Evolutionary conservation across 2,888 invertebrate species (phyloP).

Genomic region (Morpho deidamia): DNA sequence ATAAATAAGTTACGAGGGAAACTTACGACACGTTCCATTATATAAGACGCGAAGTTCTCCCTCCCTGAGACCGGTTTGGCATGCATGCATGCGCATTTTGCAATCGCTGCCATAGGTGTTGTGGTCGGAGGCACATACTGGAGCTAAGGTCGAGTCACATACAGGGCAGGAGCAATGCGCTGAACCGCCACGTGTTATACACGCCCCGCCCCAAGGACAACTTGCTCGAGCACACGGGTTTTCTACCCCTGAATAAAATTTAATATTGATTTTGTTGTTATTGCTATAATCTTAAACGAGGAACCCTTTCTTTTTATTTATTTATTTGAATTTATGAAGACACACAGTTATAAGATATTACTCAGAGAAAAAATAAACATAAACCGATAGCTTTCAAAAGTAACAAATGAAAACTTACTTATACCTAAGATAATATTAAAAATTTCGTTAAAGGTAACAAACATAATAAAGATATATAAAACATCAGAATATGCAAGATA

Average conservation of each 20-base stretch:
- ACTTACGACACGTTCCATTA: constrained; percentile 76
- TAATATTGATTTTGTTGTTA: neutral
- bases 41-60: constrained; percentile 81
- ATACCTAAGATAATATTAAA: too few species aligned
- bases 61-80: constrained; percentile 83
- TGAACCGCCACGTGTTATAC: constrained; percentile 80
- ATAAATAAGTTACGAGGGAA: neutral
- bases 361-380: too few species aligned
- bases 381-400: too few species aligned
- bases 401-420: too few species aligned
- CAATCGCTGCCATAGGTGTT: constrained; percentile 91
- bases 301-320: too few species aligned
- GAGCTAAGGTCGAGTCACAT: constrained; percentile 87
- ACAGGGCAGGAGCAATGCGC: constrained; percentile 84
- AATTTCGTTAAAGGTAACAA: too few species aligned
- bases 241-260: constrained; percentile 57
- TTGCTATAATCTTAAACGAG: neutral
- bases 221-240: constrained; percentile 77
- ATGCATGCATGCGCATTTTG: constrained; percentile 88
- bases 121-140: constrained; percentile 87
- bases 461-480: too few species aligned
- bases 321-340: too few species aligned
- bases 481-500: too few species aligned
- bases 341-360: too few species aligned
- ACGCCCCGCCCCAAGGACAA: constrained; percentile 82